A percentile compares a stretch with the other conserved stretches of the same genome.
Evolutionary conservation across 2,113 vertebrate species (phyloP).

Genomic region (Symphodus melops): DNA sequence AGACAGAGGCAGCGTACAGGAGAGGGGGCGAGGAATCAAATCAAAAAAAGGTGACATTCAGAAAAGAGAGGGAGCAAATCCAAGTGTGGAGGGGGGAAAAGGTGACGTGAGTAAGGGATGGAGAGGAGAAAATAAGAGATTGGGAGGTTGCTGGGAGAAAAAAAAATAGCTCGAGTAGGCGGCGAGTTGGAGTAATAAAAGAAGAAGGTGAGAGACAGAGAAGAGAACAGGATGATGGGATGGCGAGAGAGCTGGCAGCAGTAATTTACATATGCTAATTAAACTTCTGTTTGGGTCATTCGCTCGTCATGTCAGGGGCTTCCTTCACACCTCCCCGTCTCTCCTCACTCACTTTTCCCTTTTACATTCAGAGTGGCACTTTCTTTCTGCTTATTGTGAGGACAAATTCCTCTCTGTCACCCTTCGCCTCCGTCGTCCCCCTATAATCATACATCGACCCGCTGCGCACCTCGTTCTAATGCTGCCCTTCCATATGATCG

Average conservation of each 20-base stretch:
- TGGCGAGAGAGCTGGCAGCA: conserved; percentile 36
- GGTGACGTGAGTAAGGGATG: neutral
- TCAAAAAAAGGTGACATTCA: conserved; percentile 24
- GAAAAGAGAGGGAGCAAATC: too few relatives aligned
- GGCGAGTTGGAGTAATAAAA: conserved; percentile 43
- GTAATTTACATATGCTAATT: conserved; percentile 77
- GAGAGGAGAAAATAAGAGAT: conserved; percentile 28
- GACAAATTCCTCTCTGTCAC: neutral
- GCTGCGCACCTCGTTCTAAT: conserved; percentile 28
- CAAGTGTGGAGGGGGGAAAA: too few relatives aligned
- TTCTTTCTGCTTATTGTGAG: conserved; percentile 19
- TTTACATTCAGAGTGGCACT: conserved; percentile 12
- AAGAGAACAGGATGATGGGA: conserved; percentile 1
- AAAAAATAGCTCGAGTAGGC: conserved; percentile 31
- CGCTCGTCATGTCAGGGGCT: conserved; percentile 59
- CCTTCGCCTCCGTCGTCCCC: neutral
- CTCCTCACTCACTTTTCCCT: neutral
- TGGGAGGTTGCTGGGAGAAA: neutral
- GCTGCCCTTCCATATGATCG: conserved; percentile 24
- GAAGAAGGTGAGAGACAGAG: conserved; percentile 50
- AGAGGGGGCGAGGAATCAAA: conserved; percentile 27
- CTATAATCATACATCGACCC: conserved; percentile 25
- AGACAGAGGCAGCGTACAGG: neutral
- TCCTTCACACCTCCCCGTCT: conserved; percentile 36
- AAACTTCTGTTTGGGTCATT: conserved; percentile 71